Conservation (phyloP, 2,113 vertebrate species). For the Ariopsis seemanni region DNA sequence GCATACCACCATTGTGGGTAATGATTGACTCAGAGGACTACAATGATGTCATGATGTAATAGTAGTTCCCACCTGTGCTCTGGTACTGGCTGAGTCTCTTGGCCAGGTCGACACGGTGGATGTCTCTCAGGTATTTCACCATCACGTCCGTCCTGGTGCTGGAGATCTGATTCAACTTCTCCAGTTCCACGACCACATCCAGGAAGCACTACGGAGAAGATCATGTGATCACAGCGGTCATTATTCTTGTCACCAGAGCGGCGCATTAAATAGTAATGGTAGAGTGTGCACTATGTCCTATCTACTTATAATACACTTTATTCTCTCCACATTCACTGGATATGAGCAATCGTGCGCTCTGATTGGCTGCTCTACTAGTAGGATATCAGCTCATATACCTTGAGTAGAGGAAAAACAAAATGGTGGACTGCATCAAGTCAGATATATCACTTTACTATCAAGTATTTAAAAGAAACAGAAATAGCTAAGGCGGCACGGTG, state of each 20-base stretch:
- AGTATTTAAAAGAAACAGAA: too few species aligned
- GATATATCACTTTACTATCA: too few species aligned
- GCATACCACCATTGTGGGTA: too few species aligned
- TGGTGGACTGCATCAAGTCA: too few species aligned
- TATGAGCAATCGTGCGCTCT: too few species aligned
- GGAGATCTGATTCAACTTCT: conserved; percentile 81
- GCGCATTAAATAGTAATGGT: background rate
- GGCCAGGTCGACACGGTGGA: conserved; percentile 82
- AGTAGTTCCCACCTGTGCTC: conserved; percentile 70
- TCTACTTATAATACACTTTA: background rate
- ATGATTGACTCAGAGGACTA: rapidly evolving
- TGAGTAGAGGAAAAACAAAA: too few species aligned
- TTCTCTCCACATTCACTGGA: too few species aligned
- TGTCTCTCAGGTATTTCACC: conserved; percentile 76
- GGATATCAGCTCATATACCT: too few species aligned
- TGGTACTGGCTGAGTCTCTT: conserved; percentile 80
- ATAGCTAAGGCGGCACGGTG: too few species aligned
- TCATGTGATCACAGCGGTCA: background rate
- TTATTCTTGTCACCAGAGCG: background rate
- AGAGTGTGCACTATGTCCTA: background rate
- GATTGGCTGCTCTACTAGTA: too few species aligned
- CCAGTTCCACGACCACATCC: conserved; percentile 82
- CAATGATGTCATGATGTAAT: background rate
- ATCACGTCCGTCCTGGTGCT: conserved; percentile 78
- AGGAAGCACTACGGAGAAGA: conserved; percentile 81